Evolutionary conservation across 2,113 vertebrate genomes (phyloP), one percentile per base, ranked within the genome.

Genomic region (Pangasianodon hypophthalmus): DNA sequence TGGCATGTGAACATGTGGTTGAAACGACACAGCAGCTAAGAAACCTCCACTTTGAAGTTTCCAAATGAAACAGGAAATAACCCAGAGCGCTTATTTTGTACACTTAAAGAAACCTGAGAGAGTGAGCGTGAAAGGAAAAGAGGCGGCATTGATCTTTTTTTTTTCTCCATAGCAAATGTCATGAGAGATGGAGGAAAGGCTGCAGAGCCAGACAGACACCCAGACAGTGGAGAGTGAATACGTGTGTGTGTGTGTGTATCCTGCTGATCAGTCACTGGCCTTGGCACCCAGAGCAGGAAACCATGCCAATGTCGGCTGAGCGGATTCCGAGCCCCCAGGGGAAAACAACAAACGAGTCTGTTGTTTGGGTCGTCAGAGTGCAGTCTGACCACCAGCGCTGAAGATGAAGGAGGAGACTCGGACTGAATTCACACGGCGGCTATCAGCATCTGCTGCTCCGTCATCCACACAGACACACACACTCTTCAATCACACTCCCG

Each of bases 301-400:
- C 82, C 84, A 89, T 92, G 92, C 92, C 91, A 92, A 91, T 83
- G 91, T 93, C 92, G 91, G 90, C 91, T 91, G 90, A 93, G 91
- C 85, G 73, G 87, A 93, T 93, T 92, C 92, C 90, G 46, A 91
- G 90, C 88, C 90, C 90, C 90, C 88, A 29, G 85, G 81, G 85
- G 86, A 88, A 85, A 89, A 92, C 80, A 91, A 93, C 90, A 93
- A 93, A 90, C 80, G 73, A 89, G 52, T 82, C 92, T 92, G 91
- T 93, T 93, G 92, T 92, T 88, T 90, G 88, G 75, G 85, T 82
- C 86, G 79, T 56, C 90, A 84, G 86, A 91, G 87, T 52, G 84
- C 87, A 75, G 89, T 87, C 91, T 92, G 91, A 91, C 88, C 90
- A 91, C 88, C 85, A 86, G 88, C 29, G 54, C 86, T 79, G 85